Percentiles rank a stretch among this genome's conserved stretches.
Evolutionary conservation across 2,797 vertebrate genomes (phyloP).

Genomic region (Macroramphosus scolopax): DNA sequence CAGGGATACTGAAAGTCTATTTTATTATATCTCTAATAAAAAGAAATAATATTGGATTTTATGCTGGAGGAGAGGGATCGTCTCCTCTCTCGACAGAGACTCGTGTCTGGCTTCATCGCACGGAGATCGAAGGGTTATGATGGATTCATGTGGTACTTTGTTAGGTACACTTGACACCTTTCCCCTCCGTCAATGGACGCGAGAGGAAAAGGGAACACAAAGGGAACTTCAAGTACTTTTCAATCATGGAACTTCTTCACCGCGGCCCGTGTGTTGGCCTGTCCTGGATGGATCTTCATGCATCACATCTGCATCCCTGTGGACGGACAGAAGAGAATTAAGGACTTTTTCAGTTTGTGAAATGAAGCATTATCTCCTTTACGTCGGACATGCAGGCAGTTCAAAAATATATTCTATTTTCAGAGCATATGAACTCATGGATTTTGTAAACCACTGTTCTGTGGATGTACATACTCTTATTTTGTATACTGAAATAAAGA

Average conservation of each 20-base stretch:
- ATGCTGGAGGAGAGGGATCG: constrained; percentile 55
- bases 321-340: constrained; percentile 57
- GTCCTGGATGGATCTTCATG: constrained; percentile 54
- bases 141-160: constrained; percentile 59
- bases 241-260: constrained; percentile 57
- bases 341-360: constrained; percentile 57
- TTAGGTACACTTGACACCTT: constrained; percentile 45
- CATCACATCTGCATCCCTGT: constrained; percentile 63
- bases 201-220: constrained; percentile 66
- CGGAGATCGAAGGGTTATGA: constrained; percentile 53
- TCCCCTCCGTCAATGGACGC: constrained; percentile 46
- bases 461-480: constrained; percentile 94
- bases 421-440: constrained; percentile 70
- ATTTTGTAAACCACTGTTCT: constrained; percentile 87
- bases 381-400: constrained; percentile 61
- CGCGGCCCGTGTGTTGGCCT: constrained; percentile 61
- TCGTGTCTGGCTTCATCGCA: constrained; percentile 52
- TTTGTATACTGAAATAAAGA: constrained; percentile 91
- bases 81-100: constrained; percentile 42
- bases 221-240: constrained; percentile 75
- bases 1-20: constrained; percentile 68
- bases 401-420: constrained; percentile 69
- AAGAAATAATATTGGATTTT: constrained; percentile 70
- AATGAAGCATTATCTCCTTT: constrained; percentile 64
- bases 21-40: constrained; percentile 74